These are phyloP conservation scores for Agriotes lineatus DNA, from an alignment of 2,888 invertebrate species.

Conservation along the genomic window DNA sequence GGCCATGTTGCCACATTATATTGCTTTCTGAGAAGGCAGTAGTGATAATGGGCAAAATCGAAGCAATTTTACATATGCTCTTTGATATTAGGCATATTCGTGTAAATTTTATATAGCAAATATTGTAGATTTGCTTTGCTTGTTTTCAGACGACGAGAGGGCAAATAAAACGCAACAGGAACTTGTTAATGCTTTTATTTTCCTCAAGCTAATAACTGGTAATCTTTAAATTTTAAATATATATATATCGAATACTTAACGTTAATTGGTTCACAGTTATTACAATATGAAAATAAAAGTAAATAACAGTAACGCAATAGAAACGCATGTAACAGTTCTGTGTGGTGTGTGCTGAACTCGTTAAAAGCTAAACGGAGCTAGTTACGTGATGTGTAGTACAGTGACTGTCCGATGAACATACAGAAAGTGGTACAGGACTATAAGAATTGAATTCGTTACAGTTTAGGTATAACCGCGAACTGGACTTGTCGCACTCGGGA, in stretches of 20 bases:
- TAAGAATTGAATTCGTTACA: conserved; percentile 61
- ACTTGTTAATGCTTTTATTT: conserved; percentile 31
- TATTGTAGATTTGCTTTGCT: too few relatives aligned
- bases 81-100: too few relatives aligned
- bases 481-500: conserved; percentile 79
- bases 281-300: conserved; percentile 30
- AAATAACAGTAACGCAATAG: not conserved
- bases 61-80: too few relatives aligned
- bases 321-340: not conserved
- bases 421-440: conserved; percentile 67
- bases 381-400: conserved; percentile 69
- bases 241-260: conserved; percentile 33
- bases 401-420: conserved; percentile 65
- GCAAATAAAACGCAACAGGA: not conserved
- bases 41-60: too few relatives aligned
- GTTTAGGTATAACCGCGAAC: conserved; percentile 74
- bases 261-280: conserved; percentile 42
- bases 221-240: conserved; percentile 28
- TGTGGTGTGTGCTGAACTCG: not conserved
- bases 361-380: conserved; percentile 66
- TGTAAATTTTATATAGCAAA: too few relatives aligned
- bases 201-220: conserved; percentile 19
- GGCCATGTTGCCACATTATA: too few relatives aligned
- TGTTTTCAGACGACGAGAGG: not conserved
- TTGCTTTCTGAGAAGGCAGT: too few relatives aligned